These are phyloP conservation scores for Aphelenchoides avenae DNA, from an alignment of 1,140 invertebrate species.

Conservation along the genomic window DNA sequence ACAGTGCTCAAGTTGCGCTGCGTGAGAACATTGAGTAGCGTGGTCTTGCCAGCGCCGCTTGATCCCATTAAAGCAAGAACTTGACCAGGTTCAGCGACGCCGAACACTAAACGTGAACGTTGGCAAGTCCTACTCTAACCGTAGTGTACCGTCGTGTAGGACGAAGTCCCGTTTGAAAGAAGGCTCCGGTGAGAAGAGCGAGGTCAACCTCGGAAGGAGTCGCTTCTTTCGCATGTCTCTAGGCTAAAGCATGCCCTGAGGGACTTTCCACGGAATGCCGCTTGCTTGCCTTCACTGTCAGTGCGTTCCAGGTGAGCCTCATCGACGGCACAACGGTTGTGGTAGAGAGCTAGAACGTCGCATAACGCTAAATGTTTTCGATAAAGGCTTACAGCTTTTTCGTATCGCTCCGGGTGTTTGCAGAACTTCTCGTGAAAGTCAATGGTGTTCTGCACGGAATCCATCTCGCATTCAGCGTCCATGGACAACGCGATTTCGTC, in stretches of 20 bases:
- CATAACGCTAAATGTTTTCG: no score
- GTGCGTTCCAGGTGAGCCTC: constrained; percentile 23
- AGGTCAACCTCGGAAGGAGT: constrained; percentile 9
- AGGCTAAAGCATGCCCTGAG: constrained; percentile 17
- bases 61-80: constrained; percentile 77
- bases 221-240: constrained; percentile 14
- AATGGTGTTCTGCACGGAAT: no score
- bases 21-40: constrained; percentile 82
- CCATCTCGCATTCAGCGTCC: constrained; percentile 16
- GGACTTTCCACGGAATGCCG: no score
- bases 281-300: constrained; percentile 20
- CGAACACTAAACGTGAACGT: constrained; percentile 20
- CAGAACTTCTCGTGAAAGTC: no score
- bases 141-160: constrained; percentile 17
- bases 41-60: constrained; percentile 91
- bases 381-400: constrained; percentile 10
- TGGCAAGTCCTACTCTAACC: neutral
- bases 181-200: no score
- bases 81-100: constrained; percentile 34
- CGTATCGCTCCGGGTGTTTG: constrained; percentile 1
- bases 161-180: no score
- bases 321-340: constrained; percentile 23
- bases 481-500: constrained; percentile 15
- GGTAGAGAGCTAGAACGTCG: constrained; percentile 18
- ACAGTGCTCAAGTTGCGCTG: constrained; percentile 72